phyloP scores from a whole-genome alignment of 2,888 invertebrate species.

The Ecliptopera silaceata region DNA sequence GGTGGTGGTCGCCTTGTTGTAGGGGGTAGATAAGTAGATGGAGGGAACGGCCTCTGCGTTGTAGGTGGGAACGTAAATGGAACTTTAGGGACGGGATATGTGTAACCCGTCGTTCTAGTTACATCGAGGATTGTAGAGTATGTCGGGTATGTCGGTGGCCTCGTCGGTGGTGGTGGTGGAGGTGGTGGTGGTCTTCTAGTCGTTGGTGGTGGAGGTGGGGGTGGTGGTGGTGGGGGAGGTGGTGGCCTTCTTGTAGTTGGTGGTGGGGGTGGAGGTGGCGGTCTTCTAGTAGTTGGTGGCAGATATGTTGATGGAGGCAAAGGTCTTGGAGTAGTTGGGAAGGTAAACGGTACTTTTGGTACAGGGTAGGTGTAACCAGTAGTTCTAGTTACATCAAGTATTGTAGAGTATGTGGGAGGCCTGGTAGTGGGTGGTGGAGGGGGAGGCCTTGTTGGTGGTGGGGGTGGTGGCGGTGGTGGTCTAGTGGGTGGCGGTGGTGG shows the following conservation, averaged over 20 bases:
- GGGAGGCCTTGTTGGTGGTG: constrained; percentile 24
- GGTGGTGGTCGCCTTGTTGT: constrained; percentile 29
- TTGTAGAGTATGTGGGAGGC: constrained; percentile 37
- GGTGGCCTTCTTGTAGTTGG: constrained; percentile 31
- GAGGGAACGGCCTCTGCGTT: constrained; percentile 6
- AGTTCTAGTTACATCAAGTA: constrained; percentile 41
- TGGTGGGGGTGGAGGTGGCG: constrained; percentile 32
- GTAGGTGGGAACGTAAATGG: constrained; percentile 54
- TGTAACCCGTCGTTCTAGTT: constrained; percentile 55
- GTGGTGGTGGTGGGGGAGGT: constrained; percentile 34
- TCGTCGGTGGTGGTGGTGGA: constrained; percentile 33
- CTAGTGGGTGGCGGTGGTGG: constrained; percentile 18
- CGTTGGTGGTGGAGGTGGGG: constrained; percentile 35
- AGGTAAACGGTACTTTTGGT: constrained; percentile 55
- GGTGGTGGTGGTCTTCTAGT: constrained; percentile 29
- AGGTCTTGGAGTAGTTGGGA: constrained; percentile 34
- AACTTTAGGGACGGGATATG: constrained; percentile 53
- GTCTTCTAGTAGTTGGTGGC: constrained; percentile 31
- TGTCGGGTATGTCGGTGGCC: constrained; percentile 35
- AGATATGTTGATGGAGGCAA: constrained; percentile 35
- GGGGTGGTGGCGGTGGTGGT: constrained; percentile 15
- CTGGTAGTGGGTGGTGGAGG: constrained; percentile 30
- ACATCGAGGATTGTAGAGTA: constrained; percentile 39
- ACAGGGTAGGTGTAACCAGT: constrained; percentile 59
- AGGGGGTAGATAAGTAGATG: constrained; percentile 36